Conservation (phyloP, 1,140 invertebrate genomes). For the Leptinotarsa texana region DNA sequence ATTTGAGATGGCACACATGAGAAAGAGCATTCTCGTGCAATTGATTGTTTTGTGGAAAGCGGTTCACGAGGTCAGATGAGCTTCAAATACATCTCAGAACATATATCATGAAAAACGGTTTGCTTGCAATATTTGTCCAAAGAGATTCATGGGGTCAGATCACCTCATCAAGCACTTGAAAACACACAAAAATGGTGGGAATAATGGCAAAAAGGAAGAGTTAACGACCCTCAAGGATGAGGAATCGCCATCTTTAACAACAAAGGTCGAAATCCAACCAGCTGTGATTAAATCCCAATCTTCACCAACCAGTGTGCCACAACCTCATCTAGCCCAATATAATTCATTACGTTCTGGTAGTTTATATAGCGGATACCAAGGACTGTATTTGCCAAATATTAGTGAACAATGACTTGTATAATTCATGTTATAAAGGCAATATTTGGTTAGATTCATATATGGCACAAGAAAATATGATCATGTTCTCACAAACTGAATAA, state of each 20-base stretch:
- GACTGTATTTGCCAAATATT: too few relatives aligned
- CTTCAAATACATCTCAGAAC: constrained; percentile 80
- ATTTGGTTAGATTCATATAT: not conserved
- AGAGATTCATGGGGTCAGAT: constrained; percentile 84
- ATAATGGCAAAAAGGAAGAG: constrained; percentile 19
- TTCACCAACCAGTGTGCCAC: not conserved
- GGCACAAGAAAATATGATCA: too few relatives aligned
- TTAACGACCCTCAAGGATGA: not conserved
- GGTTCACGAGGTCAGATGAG: constrained; percentile 88
- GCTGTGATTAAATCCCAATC: not conserved
- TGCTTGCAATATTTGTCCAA: constrained; percentile 72
- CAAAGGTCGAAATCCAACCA: not conserved
- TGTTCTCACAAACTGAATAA: too few relatives aligned
- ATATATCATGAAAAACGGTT: constrained; percentile 81
- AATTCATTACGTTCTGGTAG: not conserved
- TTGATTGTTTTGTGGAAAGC: constrained; percentile 83
- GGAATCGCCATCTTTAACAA: not conserved
- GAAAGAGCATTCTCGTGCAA: constrained; percentile 77
- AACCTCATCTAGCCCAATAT: constrained; percentile 9
- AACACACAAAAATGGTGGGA: constrained; percentile 67
- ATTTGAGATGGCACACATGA: constrained; percentile 82
- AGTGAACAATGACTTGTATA: constrained; percentile 8
- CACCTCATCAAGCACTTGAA: constrained; percentile 84
- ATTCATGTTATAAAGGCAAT: not conserved
- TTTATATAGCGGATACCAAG: constrained; percentile 13